Base-by-base conservation (phyloP, 2,888 invertebrate genomes). In the Agriopis aurantiaria region DNA sequence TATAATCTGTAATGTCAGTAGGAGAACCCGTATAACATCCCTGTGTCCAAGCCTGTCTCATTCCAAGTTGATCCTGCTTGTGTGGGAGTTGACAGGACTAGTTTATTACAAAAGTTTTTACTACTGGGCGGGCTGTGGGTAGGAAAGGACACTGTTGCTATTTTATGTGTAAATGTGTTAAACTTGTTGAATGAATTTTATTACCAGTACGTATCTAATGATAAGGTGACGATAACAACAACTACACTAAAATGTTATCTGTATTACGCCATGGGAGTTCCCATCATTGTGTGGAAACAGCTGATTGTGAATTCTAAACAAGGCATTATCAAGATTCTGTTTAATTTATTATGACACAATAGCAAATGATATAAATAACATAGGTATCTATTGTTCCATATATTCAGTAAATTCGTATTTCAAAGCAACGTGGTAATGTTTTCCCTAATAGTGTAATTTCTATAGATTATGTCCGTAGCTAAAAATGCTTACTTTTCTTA, bases 51-150 rank as follows among this genome's bases (percentile, higher is more conserved):
- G 33, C 68, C 73, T 69, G 63, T 49, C 51, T 41, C 45, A 14
- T 12, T 33, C 12, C 63, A 49, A 56, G 65, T 43, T 40, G 14
- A 65, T 65, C 56, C 52, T 49, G 61, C 14, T 48, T 75, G 70
- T 81, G 83, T 69, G 78, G 83, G 82, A 71, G 78, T 62, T 51
- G 69, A 43, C 75, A 78, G 75, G 73, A 78, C 63, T 71, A 66
- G 74, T 79, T 80, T 81, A 81, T 77, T 82, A 76, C 81, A 72
- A 78, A 79, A 80, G 76, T 79, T 83, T 81, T 76, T 76, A 73
- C 70, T 62, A 14, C 61, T 60, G 69, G 65, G 68, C 67, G 62
- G 64, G 56, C 63, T 69, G 81, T 77, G 75, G 81, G 76, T 49
- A 52, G 46, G n/a, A 12, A 73, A 57, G 65, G 49, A 45, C 43